phyloP scores from a whole-genome alignment of 2,113 vertebrate species.

The Hassar affinis region DNA sequence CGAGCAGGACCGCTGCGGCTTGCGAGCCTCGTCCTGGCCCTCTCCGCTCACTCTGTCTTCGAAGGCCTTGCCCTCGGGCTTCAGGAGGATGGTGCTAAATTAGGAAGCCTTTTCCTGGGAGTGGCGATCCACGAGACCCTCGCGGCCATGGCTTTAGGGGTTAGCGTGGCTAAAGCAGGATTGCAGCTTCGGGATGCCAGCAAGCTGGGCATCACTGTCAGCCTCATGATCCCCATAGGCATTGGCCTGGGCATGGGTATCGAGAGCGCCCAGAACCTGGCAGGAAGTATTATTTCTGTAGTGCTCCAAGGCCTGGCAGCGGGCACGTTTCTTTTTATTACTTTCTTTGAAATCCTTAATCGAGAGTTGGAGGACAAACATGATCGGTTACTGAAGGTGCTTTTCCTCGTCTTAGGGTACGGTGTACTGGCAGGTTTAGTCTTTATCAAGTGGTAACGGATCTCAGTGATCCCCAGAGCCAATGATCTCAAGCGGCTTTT shows the following conservation, averaged over 20 bases:
- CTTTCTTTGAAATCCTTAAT: slow-evolving; percentile 88
- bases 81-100: slow-evolving; percentile 79
- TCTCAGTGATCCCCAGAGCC: background rate
- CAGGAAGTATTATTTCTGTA: slow-evolving; percentile 73
- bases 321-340: slow-evolving; percentile 89
- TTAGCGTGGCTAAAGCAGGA: slow-evolving; percentile 80
- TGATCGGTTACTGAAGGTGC: slow-evolving; percentile 85
- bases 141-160: slow-evolving; percentile 82
- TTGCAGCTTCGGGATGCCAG: slow-evolving; percentile 75
- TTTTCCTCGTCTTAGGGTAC: slow-evolving; percentile 87
- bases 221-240: slow-evolving; percentile 86
- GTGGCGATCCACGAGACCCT: slow-evolving; percentile 87
- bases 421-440: slow-evolving; percentile 75
- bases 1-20: slow-evolving; percentile 78
- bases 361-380: slow-evolving; percentile 87
- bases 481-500: background rate
- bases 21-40: slow-evolving; percentile 80
- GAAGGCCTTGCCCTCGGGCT: slow-evolving; percentile 89
- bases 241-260: slow-evolving; percentile 81
- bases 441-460: slow-evolving; percentile 83
- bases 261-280: slow-evolving; percentile 72
- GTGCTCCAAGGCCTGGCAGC: slow-evolving; percentile 85
- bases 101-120: slow-evolving; percentile 80
- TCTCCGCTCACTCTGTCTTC: slow-evolving; percentile 85
- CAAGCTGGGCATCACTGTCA: slow-evolving; percentile 79